Evolutionary conservation across 2,113 vertebrate species (phyloP), one percentile per base, ranked within the genome.

Genomic region (Stictonetta naevosa): DNA sequence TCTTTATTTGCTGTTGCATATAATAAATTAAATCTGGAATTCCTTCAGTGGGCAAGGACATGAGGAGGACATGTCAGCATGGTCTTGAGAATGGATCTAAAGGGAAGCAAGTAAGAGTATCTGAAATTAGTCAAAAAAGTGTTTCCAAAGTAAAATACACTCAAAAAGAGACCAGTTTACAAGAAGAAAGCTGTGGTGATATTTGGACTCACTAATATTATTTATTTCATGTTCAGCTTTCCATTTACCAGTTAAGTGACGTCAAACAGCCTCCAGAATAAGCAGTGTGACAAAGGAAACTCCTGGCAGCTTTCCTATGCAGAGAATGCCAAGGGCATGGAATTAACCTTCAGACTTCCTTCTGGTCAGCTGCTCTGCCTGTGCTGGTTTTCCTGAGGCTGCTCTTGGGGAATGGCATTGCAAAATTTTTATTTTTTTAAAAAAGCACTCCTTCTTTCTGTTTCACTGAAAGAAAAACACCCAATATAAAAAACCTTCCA

Each of bases 231-330:
- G 59, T 59, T 60, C 50, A 90, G 52, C 75, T 85, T 91, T 95
- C 72, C 52, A 78, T 83, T 91, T 75, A 90, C 68, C 67, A 85
- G 31, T 62, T 68, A 87, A 88, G 71, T 66, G 68, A 91, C 83
- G 87, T 90, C 85, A 88, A 93, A 93, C 63, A 82, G 72, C 34
- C 68, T 63, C 56, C 56, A 92, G 63, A 93, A 96, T 94, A 95
- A 87, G 15, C 72, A 92, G 46, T 3, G 0, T 63, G 68, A 95
- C 71, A 80, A 93, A 90, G 68, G 60, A 62, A 94, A 42, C 17
- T 83, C 31, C 69, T 93, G 87, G 94, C 92, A 96, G 67, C 28
- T 78, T 88, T 93, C 44, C 50, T 91, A 46, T 53, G 71, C 58
- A 83, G 75, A 86, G 87, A 91, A 93, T 71, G 36, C 40, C 92